Base-by-base conservation (phyloP, 2,888 invertebrate species). In the Agonopterix heracliana region DNA sequence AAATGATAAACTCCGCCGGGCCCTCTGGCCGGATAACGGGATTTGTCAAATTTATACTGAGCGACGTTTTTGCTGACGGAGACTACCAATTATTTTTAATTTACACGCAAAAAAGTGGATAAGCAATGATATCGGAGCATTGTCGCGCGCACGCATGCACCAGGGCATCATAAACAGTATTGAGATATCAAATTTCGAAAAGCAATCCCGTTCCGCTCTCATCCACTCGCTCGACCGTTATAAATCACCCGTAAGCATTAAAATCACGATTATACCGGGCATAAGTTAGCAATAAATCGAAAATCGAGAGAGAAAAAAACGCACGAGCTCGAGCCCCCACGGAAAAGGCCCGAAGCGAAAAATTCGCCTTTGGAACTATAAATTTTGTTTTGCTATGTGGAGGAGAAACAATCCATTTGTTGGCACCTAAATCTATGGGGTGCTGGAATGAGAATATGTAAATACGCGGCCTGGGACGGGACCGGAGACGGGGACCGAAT, bases 171-270 rank as follows among this genome's bases (percentile, higher is more conserved):
- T 83, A 81, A 85, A 80, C 71, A 65, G 70, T 78, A 85, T 83
- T 68, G 78, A 83, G 85, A 83, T 86, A 87, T 88, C 87, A 86
- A 85, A 80, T 87, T 86, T 85, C 87, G 76, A 71, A 77, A 81
- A 75, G 74, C 82, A 81, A 82, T 82, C 75, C 76, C 71, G 75
- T 63, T 63, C 61, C 71, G 50, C 63, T 64, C 67, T 62, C 70
- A 70, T 71, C 73, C 74, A 70, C 63, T 65, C 67, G 63, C 55
- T 64, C 66, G 71, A 69, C 69, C 72, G 78, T 59, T 68, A 74
- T 88, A 88, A 87, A 88, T 88, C 86, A 80, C 71, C 56, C 54
- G 63, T 51, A 62, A 53, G 79, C 83, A 85, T 88, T 88, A 87
- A 87, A 88, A 87, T 83, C 82, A 75, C 82, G 87, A 87, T 88